Evolutionary conservation across 2,113 vertebrate species (phyloP).

Genomic region (Anguilla japonica): DNA sequence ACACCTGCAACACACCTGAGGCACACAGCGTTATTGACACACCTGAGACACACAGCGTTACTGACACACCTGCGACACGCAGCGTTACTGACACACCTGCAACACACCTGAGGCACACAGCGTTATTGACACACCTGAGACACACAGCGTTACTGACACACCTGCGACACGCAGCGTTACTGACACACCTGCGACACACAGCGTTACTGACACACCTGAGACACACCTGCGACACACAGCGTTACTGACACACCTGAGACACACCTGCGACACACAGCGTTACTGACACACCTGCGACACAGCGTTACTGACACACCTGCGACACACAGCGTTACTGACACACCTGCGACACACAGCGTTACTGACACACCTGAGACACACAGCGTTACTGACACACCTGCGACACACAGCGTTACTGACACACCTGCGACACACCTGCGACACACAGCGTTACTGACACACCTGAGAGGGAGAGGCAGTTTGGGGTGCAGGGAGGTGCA

Average conservation of each 20-base stretch:
- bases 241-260: background rate
- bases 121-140: background rate
- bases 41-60: background rate
- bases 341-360: background rate
- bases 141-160: background rate
- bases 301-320: background rate
- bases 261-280: background rate
- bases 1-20: too few relatives aligned
- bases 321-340: background rate
- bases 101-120: background rate
- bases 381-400: too few relatives aligned
- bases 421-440: too few relatives aligned
- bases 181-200: background rate
- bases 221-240: background rate
- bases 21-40: background rate
- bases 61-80: too few relatives aligned
- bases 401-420: background rate
- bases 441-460: too few relatives aligned
- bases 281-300: background rate
- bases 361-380: background rate
- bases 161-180: too few relatives aligned
- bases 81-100: too few relatives aligned
- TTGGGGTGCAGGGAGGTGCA: too few relatives aligned
- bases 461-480: too few relatives aligned
- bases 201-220: background rate